Base-by-base conservation (phyloP, 2,797 vertebrate species). In the Crocodylus rhombifer region DNA sequence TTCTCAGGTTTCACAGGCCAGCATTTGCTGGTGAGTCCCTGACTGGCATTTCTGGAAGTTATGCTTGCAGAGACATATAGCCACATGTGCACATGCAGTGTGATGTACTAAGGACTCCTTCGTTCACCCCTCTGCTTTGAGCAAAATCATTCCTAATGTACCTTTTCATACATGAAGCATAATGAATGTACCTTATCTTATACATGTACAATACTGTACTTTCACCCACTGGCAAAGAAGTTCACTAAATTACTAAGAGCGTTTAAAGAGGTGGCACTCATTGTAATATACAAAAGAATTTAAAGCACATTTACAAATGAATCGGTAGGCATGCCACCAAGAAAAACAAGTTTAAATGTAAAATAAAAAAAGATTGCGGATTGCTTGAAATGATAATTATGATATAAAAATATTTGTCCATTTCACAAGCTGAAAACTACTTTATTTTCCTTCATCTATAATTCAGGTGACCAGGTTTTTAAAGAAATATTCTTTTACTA, bases 1-100 rank as follows among this genome's bases (percentile, higher is more conserved):
- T 88, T 97, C 98, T 98, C 98, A 93, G 97, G 96, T 98, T 98
- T 98, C 98, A 98, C 97, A 97, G 97, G 97, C 94, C n/a, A 95
- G 95, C 96, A 96, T 97, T 97, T 87, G 97, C 96, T 94, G 95
- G 86, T 94, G 93, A 93, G 92, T 96, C 95, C 95, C 93, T 89
- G 83, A 96, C 77, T 93, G 88, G 93, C 95, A 36, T 94, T 94
- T 96, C 86, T 94, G 86, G 91, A 95, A 25, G 30, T 91, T 77
- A 96, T 93, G 79, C 76, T 94, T 67, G 93, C 92, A 91, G 89
- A 95, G 91, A 96, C 95, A 92, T 87, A 58, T 93, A 91, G 96
- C 92, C 57, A 87, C 94, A 94, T 91, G 96, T 93, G 96, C 95
- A 89, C 92, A 92, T 74, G 86, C 60, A 3, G 95, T 86, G 9